phyloP scores from a whole-genome alignment of 2,888 invertebrate species.

The Sarcophaga carnaria region DNA sequence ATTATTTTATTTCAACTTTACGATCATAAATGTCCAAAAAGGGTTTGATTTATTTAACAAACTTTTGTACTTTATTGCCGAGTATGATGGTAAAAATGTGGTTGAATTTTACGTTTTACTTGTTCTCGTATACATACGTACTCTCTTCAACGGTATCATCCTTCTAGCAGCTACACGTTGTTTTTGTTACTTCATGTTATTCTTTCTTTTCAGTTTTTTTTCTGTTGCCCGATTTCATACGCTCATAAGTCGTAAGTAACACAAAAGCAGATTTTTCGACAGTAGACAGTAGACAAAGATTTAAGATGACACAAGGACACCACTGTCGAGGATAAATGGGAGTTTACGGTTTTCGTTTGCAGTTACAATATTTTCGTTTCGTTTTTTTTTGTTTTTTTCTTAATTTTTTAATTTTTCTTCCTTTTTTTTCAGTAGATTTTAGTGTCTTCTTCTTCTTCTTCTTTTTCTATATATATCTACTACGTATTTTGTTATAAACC shows the following conservation, averaged over 20 bases:
- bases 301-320: slow-evolving; percentile 72
- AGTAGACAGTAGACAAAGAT: slow-evolving; percentile 70
- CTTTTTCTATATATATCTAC: background rate
- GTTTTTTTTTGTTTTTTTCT: background rate
- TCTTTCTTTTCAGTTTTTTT: too few species aligned
- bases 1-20: slow-evolving; percentile 80
- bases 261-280: slow-evolving; percentile 70
- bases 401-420: background rate
- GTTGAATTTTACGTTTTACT: slow-evolving; percentile 67
- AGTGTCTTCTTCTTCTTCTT: background rate
- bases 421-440: background rate
- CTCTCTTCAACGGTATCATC: background rate
- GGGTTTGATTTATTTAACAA: slow-evolving; percentile 81
- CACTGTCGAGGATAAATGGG: slow-evolving; percentile 69
- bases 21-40: slow-evolving; percentile 82
- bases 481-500: slow-evolving; percentile 54
- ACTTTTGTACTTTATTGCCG: slow-evolving; percentile 75
- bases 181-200: slow-evolving; percentile 13
- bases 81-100: slow-evolving; percentile 71
- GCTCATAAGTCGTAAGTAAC: slow-evolving; percentile 68
- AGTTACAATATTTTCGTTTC: slow-evolving; percentile 37
- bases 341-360: slow-evolving; percentile 70
- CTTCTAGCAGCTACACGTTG: background rate
- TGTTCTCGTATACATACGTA: slow-evolving; percentile 28
- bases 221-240: slow-evolving; percentile 41